These are phyloP conservation scores for Parotia lawesii DNA, from an alignment of 2,113 vertebrate species.

Conservation along the genomic window DNA sequence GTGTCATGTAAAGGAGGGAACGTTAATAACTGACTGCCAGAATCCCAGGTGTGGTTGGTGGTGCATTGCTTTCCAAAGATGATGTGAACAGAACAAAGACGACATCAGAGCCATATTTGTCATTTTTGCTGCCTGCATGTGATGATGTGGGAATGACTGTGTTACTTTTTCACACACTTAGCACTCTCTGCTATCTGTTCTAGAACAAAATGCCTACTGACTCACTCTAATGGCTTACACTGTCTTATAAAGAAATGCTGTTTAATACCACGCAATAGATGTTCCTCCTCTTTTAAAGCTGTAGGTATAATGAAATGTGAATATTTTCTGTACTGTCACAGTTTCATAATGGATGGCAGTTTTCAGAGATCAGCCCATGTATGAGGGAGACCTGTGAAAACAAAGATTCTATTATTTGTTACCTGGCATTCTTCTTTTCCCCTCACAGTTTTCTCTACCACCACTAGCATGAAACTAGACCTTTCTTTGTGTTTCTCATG, in stretches of 20 bases:
- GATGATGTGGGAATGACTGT: neutral
- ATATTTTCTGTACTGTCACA: neutral
- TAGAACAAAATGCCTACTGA: conserved; percentile 30
- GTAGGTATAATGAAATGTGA: neutral
- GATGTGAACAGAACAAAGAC: neutral
- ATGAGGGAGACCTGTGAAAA: neutral
- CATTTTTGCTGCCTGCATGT: neutral
- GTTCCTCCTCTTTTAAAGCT: neutral
- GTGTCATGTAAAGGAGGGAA: neutral
- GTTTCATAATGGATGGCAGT: neutral
- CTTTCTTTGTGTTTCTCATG: neutral
- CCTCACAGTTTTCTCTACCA: neutral
- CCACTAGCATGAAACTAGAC: neutral
- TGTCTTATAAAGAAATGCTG: neutral
- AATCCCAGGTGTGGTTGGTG: neutral
- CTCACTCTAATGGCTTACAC: neutral
- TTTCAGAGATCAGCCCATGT: neutral
- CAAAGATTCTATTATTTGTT: neutral
- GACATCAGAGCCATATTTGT: neutral
- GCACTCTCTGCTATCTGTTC: neutral
- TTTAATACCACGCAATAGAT: neutral
- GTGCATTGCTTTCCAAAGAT: neutral
- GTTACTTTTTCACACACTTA: neutral
- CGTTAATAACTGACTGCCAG: neutral
- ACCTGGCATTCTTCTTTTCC: neutral